Percentiles rank a stretch among this genome's conserved stretches.
phyloP scores from a whole-genome alignment of 2,888 invertebrate species.

The Ganaspis brasiliensis region DNA sequence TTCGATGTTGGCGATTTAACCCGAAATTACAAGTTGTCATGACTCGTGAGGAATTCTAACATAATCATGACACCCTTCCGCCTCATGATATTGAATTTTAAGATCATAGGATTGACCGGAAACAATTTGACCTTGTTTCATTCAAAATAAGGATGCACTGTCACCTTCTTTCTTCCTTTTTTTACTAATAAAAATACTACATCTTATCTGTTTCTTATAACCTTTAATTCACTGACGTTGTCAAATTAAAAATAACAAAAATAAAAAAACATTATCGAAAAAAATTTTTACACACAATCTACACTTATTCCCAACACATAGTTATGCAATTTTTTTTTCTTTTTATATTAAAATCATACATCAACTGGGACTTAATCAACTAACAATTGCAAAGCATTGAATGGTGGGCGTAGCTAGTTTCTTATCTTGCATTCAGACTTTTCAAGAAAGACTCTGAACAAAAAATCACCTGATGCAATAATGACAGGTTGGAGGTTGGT shows the following conservation, averaged over 20 bases:
- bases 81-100: slow-evolving; percentile 58
- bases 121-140: slow-evolving; percentile 54
- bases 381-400: slow-evolving; percentile 33
- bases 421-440: slow-evolving; percentile 37
- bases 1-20: slow-evolving; percentile 28
- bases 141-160: neutral
- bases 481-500: slow-evolving; percentile 75
- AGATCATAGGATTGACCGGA: slow-evolving; percentile 48
- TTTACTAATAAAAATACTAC: too few species aligned
- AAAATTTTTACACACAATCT: too few species aligned
- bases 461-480: slow-evolving; percentile 63
- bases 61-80: slow-evolving; percentile 48
- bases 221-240: too few species aligned
- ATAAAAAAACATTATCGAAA: too few species aligned
- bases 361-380: slow-evolving; percentile 30
- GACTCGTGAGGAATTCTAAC: slow-evolving; percentile 68
- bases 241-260: too few species aligned
- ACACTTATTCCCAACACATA: too few species aligned
- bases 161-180: too few species aligned
- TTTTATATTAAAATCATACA: neutral
- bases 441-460: slow-evolving; percentile 37
- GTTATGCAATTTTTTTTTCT: neutral
- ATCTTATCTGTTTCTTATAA: too few species aligned
- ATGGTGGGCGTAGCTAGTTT: slow-evolving; percentile 37
- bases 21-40: slow-evolving; percentile 73